Base-by-base conservation (phyloP, 2,888 invertebrate species). In the Crematogaster levior region DNA sequence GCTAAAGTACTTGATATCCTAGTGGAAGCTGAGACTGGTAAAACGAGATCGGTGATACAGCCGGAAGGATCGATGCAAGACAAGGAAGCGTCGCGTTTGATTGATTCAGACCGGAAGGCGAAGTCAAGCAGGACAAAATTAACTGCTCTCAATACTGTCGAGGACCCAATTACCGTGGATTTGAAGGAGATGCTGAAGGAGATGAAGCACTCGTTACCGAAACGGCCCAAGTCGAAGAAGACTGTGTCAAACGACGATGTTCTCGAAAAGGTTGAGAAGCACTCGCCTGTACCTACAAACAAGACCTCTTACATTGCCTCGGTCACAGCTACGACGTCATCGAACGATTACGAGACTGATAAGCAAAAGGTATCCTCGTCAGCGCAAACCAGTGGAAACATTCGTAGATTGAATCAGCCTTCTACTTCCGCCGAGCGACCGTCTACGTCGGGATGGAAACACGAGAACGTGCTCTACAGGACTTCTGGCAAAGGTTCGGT, bases 151-250 rank as follows among this genome's bases (percentile, higher is more conserved):
- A 91, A 90, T 56, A 90, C 88, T 15, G 73, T 86, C 37, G 92
- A 92, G 66, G 92, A 92, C 85, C 91, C 89, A 77, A 82, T 87
- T 21, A 92, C 91, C 27, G 80, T 85, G 24, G 92, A 94, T 92
- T 94, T 97, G 40, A 96, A 96, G 92, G 96, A 97, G 94, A 96
- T 97, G 96, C 93, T 97, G 85, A 97, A 97, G 91, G 97, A 97
- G 95, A 97, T 97, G 96, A 97, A 97, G 94, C 96, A 97, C 93
- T 97, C 97, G 15, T 94, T 97, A 84, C 97, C 97, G 0, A 96
- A 96, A 91, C 95, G 96, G 88, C 93, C 95, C 34, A 96, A 95
- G 87, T 93, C 94, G 46, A 95, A 89, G 27, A 91, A 89, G 84
- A 15, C 51, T 15, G n/a, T 43, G 2, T 63, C 80, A 10, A 66